Base-by-base conservation (phyloP, 2,113 vertebrate species). In the Leptobrachium leishanense region DNA sequence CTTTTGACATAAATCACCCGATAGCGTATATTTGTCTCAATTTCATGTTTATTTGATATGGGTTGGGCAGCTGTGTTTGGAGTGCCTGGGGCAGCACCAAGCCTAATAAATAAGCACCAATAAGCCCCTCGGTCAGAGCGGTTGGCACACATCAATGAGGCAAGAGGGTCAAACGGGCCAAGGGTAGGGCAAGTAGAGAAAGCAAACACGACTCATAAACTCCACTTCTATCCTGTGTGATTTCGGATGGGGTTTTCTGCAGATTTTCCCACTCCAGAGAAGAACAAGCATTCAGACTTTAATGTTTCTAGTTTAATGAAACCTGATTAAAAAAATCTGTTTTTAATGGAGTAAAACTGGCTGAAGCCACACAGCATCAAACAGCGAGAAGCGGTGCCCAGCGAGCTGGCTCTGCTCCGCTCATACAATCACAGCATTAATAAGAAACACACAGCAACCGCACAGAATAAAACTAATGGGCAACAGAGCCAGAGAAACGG, bases 371-470 rank as follows among this genome's bases (percentile, higher is more conserved):
- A 2, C 82, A 59, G 84, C 86, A 89, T 90, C 84, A 90, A 90
- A 89, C 75, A 83, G 81, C 54, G 77, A 73, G 85, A 87, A 85
- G 79, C 63, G 4, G 65, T 44, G 39, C 42, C 79, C 76, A 59
- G 31, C 65, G 59, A 7, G 43, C 77, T 71, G 84, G 77, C 88
- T 88, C 86, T 85, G 83, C 81, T 81, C 73, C 42, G 54, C 59
- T 81, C 83, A 83, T 89, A 89, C 86, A 90, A 90, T 86, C 73
- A 82, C 86, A 76, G 84, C 83, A 90, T 88, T 90, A 84, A 86
- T 82, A 68, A 78, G 82, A 80, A 84, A 82, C 42, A 85, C 5
- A 0, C 74, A 86, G 63, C 63, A 73, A 74, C 71, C n/a, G 70
- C 77, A 74, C 70, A 55, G 70, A 72, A 74, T 66, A 20, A 31